phyloP scores from a whole-genome alignment of 1,140 invertebrate genomes.

The Nilaparvata lugens region DNA sequence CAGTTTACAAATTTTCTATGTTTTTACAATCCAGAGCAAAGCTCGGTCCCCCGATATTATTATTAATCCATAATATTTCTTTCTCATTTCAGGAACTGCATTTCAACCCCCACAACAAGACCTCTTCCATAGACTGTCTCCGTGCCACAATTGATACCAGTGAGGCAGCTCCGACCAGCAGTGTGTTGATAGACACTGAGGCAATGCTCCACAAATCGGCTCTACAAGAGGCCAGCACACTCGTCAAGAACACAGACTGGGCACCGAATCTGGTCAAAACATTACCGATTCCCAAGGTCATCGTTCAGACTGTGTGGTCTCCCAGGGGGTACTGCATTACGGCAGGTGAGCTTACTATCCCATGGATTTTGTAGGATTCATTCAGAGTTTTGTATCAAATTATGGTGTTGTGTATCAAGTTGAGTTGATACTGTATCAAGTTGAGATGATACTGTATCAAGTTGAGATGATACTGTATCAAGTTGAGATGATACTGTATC shows the following conservation, averaged over 20 bases:
- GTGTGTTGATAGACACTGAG: background rate
- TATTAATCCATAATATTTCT: background rate
- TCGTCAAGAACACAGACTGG: background rate
- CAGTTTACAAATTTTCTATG: too few species aligned
- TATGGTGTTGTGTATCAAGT: too few species aligned
- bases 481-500: too few species aligned
- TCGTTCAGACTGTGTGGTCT: background rate
- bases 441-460: too few species aligned
- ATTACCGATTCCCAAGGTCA: background rate
- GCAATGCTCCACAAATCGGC: background rate
- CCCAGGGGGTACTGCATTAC: constrained; percentile 4
- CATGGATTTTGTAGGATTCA: background rate
- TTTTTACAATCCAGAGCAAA: too few species aligned
- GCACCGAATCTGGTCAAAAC: background rate
- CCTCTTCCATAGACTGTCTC: background rate
- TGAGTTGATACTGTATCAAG: too few species aligned
- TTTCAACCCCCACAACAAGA: background rate
- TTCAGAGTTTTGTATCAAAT: too few species aligned
- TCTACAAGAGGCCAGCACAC: background rate
- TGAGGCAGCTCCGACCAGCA: background rate
- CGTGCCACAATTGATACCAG: background rate
- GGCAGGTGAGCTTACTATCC: background rate
- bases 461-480: too few species aligned
- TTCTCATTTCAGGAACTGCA: background rate
- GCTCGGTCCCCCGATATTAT: too few species aligned